Evolutionary conservation across 2,888 invertebrate genomes (phyloP), one percentile per base, ranked within the genome.

Genomic region (Azorinus chamasolen): DNA sequence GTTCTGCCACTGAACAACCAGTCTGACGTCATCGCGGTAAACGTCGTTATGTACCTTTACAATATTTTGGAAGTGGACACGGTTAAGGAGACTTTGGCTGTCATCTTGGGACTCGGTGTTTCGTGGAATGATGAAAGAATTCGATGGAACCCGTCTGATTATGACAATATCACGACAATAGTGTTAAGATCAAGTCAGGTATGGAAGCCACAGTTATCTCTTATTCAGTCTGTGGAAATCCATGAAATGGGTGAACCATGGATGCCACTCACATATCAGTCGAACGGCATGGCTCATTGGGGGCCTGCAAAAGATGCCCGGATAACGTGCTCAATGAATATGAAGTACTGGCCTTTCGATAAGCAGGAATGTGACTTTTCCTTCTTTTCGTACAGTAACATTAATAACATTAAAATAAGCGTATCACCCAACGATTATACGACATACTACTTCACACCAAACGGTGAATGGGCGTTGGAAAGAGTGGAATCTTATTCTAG

Each of bases 301-400:
- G 12, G 20, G 22, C 43, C 66, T 39, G 66, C 57, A 8, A 51
- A 50, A 46, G 48, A 51, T 1, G n/a, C 68, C 10, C 39, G 55
- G 16, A 62, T 61, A 41, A n/a, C 50, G 16, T 74, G 73, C 22
- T 22, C 20, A 24, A 66, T 74, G 39, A 66, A 71, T 22, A 57
- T 76, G 55, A 76, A 71, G 32, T 76, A 46, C 57, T 77, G 76
- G 76, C 76, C 76, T 12, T 77, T 66, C 46, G 76, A 77, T 32
- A 62, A 61, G 55, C 76, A 77, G 16, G 41, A 65, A 12, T 77
- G 76, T 63, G 43, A 55, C 0, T 12, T 77, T 24, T 14, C 5
- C 0, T 41, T 71, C 2, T 57, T 71, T 12, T 18, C 57, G 1
- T 58, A 39, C n/a, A 66, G 55, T 18, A 50, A 66, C 20, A 5